Evolutionary conservation across 2,113 vertebrate species (phyloP).

Genomic region (Platichthys flesus): DNA sequence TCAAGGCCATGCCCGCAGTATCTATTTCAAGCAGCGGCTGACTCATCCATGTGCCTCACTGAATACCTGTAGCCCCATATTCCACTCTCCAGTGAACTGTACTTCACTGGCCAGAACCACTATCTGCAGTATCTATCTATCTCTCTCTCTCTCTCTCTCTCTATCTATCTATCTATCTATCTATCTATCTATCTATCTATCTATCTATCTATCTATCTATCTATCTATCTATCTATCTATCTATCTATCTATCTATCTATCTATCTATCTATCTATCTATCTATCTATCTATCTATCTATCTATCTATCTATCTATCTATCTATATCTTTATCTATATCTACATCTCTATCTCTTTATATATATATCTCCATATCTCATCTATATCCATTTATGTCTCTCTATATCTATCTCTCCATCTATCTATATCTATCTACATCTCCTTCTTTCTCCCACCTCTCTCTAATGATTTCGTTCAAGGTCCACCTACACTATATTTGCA

Average conservation of each 20-base stretch:
- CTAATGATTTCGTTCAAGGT: conserved; percentile 39
- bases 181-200: too few relatives aligned
- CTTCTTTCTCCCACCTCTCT: conserved; percentile 12
- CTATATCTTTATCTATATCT: neutral
- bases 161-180: too few relatives aligned
- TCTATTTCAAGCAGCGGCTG: conserved; percentile 78
- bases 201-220: too few relatives aligned
- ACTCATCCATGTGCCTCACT: conserved; percentile 71
- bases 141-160: neutral
- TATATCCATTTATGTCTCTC: neutral
- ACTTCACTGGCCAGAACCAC: conserved; percentile 7
- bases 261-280: neutral
- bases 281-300: neutral
- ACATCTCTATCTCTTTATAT: neutral
- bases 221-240: too few relatives aligned
- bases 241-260: neutral
- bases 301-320: neutral
- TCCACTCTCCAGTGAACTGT: conserved; percentile 61
- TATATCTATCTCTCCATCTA: neutral
- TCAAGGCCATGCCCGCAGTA: conserved; percentile 74
- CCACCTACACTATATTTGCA: conserved; percentile 41
- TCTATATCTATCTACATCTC: neutral
- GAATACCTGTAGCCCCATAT: conserved; percentile 65
- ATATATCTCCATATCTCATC: neutral
- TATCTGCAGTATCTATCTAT: neutral